phyloP scores from a whole-genome alignment of 2,888 invertebrate genomes.

The Syritta pipiens region DNA sequence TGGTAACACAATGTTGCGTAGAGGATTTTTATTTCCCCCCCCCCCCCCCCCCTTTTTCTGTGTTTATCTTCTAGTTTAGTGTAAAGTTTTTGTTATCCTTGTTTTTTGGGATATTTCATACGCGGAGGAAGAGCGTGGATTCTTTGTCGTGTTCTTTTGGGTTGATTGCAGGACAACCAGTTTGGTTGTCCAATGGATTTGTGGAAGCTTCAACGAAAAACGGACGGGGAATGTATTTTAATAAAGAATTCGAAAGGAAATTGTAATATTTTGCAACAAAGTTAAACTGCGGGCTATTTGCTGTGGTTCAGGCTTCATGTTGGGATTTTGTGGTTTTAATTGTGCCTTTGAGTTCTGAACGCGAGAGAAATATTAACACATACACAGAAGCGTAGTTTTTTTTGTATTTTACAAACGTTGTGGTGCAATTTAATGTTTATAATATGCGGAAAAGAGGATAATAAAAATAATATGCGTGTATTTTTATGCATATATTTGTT shows the following conservation, averaged over 20 bases:
- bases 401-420: no score
- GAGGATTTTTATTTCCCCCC: not conserved
- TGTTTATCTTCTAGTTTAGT: not conserved
- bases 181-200: conserved; percentile 14
- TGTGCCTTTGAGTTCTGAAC: no score
- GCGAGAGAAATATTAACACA: no score
- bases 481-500: no score
- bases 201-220: not conserved
- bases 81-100: conserved; percentile 18
- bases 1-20: conserved; percentile 44
- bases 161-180: conserved; percentile 15
- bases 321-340: not conserved
- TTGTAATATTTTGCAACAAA: conserved; percentile 8
- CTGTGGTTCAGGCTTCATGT: not conserved
- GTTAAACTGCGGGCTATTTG: conserved; percentile 1
- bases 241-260: conserved; percentile 7
- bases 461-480: no score
- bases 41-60: not conserved
- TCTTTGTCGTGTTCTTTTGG: conserved; percentile 12
- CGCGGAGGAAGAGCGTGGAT: not conserved
- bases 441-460: no score
- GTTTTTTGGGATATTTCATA: conserved; percentile 1
- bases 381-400: no score
- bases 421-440: no score
- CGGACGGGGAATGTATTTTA: not conserved